These are phyloP conservation scores for Hyalella azteca DNA, from an alignment of 2,888 invertebrate genomes.

Conservation along the genomic window DNA sequence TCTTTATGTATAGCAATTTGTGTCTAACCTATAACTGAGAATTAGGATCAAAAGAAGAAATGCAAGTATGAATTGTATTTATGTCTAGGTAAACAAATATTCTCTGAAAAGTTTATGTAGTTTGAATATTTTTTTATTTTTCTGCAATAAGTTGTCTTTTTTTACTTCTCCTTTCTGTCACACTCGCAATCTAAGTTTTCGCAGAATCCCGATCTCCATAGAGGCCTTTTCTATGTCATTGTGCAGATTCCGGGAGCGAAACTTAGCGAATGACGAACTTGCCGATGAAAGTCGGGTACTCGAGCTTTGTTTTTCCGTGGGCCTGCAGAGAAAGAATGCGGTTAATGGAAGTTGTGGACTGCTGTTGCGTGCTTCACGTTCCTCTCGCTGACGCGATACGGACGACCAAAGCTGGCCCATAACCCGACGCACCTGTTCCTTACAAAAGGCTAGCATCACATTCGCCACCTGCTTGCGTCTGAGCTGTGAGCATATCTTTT, in stretches of 20 bases:
- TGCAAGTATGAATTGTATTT: too few relatives aligned
- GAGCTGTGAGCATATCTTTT: not conserved
- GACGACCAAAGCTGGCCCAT: not conserved
- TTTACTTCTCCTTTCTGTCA: too few relatives aligned
- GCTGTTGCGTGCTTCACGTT: not conserved
- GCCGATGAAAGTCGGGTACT: constrained; percentile 21
- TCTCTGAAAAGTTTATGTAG: too few relatives aligned
- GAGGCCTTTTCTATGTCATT: not conserved
- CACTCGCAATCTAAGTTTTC: too few relatives aligned
- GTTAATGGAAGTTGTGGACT: constrained; percentile 19
- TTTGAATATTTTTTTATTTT: too few relatives aligned
- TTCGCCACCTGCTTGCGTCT: not conserved
- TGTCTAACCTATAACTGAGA: too few relatives aligned
- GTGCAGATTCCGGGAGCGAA: not conserved
- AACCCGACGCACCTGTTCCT: not conserved
- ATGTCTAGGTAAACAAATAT: too few relatives aligned
- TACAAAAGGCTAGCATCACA: too few relatives aligned
- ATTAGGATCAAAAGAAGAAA: too few relatives aligned
- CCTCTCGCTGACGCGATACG: not conserved
- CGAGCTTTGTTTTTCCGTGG: not conserved
- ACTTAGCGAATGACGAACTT: constrained; percentile 31
- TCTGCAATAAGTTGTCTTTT: too few relatives aligned
- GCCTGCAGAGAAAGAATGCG: constrained; percentile 6
- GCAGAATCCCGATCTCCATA: not conserved
- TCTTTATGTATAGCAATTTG: too few relatives aligned